These are phyloP conservation scores for Recurvirostra avosetta DNA, from an alignment of 2,113 vertebrate genomes.

Conservation along the genomic window DNA sequence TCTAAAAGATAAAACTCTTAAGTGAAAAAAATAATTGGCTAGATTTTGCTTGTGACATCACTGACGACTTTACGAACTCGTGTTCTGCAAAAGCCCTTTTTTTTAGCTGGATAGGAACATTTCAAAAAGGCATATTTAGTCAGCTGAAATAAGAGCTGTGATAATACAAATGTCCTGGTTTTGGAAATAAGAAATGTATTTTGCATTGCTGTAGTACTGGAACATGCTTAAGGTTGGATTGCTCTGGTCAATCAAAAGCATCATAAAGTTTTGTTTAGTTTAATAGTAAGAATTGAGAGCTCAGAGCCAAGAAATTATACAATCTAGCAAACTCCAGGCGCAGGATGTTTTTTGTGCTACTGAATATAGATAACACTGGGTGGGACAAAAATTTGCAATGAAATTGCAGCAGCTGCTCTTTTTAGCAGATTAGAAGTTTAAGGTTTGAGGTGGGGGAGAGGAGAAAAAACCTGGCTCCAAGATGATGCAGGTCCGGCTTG, in stretches of 20 bases:
- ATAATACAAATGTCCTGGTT: background rate
- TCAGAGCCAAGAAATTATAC: background rate
- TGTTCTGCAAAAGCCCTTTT: background rate
- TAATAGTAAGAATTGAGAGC: background rate
- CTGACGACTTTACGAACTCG: background rate
- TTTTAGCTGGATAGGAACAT: background rate
- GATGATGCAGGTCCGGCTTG: background rate
- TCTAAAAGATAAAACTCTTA: background rate
- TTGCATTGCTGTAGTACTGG: background rate
- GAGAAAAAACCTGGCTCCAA: background rate
- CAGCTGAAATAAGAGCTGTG: background rate
- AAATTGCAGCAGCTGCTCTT: background rate
- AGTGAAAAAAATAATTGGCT: background rate
- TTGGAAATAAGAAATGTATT: background rate
- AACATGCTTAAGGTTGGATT: background rate
- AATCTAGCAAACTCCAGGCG: background rate
- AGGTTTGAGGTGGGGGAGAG: background rate
- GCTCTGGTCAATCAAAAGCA: background rate
- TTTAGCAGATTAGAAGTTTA: background rate
- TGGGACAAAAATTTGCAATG: background rate
- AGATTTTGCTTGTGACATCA: background rate
- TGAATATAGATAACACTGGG: background rate
- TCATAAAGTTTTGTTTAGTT: background rate
- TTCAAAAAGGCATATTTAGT: background rate
- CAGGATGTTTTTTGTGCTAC: background rate